Evolutionary conservation across 2,797 vertebrate genomes (phyloP), one percentile per base, ranked within the genome.

Genomic region (Gymnoscopelus braueri): DNA sequence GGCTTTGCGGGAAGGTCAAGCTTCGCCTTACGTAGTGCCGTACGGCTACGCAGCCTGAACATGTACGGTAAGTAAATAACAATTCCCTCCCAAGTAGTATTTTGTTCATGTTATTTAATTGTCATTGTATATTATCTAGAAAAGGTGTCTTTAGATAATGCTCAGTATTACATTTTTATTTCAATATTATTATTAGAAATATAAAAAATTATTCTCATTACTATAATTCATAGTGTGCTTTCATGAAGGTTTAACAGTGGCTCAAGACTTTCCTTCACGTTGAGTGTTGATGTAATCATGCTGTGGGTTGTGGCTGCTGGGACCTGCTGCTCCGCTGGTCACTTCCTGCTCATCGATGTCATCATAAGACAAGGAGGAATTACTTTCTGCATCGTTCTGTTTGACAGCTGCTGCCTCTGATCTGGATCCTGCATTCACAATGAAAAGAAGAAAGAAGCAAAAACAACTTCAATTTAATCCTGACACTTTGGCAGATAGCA

Each of bases 311-410:
- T 0, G 23, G 3, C 14, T 2, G 1, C 52, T 0, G 23, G 35
- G 3, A 2, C 15, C 4, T n/a, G 32, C 48, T 53, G 15, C 7
- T 8, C 15, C 32, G 14, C 32, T 15, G 3, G 57, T 76, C 70
- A 78, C 19, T 4, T 19, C 52, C 57, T 58, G 23, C 35, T 77
- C 77, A 6, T 87, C 85, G 0, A 92, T 51, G 10, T 94, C 89
- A 54, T 93, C 90, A 1, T 92, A 92, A 13, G 65, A 60, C 2
- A 78, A 23, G 29, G 88, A 88, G 10, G 87, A 83, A 4, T 1
- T 0, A 52, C 77, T 82, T 5, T 0, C 51, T 0, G 0, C 23
- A 0, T 77, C 74, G 0, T 6, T 51, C 11, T 76, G 80, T 1
- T 0, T 7, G 0, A 60, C 1, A 2, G 66, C 3, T 2, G 68